These are phyloP conservation scores for Pantherophis alleghaniensis DNA, from an alignment of 2,797 vertebrate genomes.

Conservation along the genomic window DNA sequence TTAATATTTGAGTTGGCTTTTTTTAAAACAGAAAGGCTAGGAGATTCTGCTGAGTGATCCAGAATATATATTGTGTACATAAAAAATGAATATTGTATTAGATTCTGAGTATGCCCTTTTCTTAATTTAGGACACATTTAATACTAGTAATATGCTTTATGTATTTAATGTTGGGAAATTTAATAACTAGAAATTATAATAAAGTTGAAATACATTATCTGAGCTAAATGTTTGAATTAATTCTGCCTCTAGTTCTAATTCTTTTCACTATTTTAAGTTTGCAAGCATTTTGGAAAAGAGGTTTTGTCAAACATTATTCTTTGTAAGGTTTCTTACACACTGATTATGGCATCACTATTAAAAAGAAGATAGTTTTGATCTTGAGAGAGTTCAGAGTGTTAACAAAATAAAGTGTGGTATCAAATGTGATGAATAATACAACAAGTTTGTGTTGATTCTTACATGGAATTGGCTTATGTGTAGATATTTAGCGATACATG, in stretches of 20 bases:
- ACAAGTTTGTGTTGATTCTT: not conserved
- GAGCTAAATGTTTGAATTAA: not conserved
- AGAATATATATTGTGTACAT: not conserved
- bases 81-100: not conserved
- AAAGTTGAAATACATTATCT: not conserved
- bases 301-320: not conserved
- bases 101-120: not conserved
- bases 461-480: not conserved
- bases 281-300: not conserved
- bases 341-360: not conserved
- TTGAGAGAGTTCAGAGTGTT: not conserved
- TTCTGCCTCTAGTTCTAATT: not conserved
- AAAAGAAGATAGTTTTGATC: not conserved
- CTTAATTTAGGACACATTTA: not conserved
- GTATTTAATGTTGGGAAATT: not conserved
- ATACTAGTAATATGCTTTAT: not conserved
- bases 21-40: not conserved
- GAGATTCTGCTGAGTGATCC: not conserved
- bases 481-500: not conserved
- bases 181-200: not conserved
- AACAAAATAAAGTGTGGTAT: not conserved
- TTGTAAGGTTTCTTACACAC: not conserved
- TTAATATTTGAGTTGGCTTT: not conserved
- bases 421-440: not conserved
- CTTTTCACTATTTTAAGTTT: not conserved